Conservation (phyloP, 2,797 vertebrate species). For the Danio tinwini region DNA sequence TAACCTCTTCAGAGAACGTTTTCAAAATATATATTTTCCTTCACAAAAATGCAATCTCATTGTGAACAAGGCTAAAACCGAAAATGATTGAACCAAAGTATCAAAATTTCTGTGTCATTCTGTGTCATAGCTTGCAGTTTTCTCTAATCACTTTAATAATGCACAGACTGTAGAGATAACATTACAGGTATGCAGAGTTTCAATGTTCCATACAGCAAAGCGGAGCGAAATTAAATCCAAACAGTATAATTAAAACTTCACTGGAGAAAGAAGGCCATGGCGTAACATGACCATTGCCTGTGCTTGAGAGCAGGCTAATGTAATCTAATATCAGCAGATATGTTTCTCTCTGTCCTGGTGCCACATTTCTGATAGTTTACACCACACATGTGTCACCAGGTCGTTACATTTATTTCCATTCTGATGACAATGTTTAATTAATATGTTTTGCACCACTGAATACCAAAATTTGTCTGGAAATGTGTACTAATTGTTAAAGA, state of each 20-base stretch:
- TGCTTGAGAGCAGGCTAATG: conserved; percentile 49
- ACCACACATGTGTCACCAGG: conserved; percentile 78
- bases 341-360: conserved; percentile 63
- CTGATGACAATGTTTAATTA: conserved; percentile 79
- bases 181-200: conserved; percentile 62
- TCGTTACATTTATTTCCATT: conserved; percentile 79
- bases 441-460: conserved; percentile 66
- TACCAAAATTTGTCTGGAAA: conserved; percentile 65
- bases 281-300: conserved; percentile 24
- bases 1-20: no score
- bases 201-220: conserved; percentile 27
- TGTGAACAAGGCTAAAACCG: no score
- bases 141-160: conserved; percentile 74
- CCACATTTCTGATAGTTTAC: conserved; percentile 75
- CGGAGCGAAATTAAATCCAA: conserved; percentile 49
- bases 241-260: conserved; percentile 23
- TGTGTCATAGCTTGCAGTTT: conserved; percentile 72
- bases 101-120: conserved; percentile 45
- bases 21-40: no score
- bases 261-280: conserved; percentile 11
- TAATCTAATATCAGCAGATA: conserved; percentile 60
- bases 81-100: no score
- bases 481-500: background rate
- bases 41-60: no score
- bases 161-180: conserved; percentile 69